Evolutionary conservation across 2,797 vertebrate species (phyloP).

Genomic region (Esox lucius): DNA sequence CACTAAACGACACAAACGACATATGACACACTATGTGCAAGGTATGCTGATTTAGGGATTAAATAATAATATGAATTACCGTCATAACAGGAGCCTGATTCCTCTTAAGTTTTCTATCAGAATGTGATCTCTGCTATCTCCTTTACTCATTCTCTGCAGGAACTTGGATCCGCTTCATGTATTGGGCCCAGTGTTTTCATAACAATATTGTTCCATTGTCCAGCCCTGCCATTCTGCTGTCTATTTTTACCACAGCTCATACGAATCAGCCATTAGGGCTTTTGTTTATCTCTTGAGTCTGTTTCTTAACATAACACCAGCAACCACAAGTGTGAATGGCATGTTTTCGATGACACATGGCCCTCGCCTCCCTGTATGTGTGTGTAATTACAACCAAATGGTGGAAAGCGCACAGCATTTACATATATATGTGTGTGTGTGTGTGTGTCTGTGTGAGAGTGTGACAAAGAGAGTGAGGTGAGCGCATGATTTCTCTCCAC

Average conservation of each 20-base stretch:
- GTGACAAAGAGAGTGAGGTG: conserved; percentile 22
- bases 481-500: conserved; percentile 65
- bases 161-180: not conserved
- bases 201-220: conserved; percentile 8
- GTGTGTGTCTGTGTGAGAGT: not conserved
- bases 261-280: conserved; percentile 5
- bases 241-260: conserved; percentile 15
- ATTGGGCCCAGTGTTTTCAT: conserved; percentile 16
- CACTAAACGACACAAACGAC: no score
- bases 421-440: not conserved
- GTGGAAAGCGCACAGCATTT: conserved; percentile 45
- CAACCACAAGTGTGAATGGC: conserved; percentile 58
- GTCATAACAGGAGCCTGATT: not conserved
- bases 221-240: not conserved
- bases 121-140: not conserved
- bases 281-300: not conserved
- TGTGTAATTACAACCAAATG: conserved; percentile 74
- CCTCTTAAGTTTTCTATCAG: not conserved
- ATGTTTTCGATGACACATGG: conserved; percentile 63
- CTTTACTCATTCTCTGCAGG: not conserved
- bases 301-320: conserved; percentile 7
- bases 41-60: not conserved
- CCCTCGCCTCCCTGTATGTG: not conserved
- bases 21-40: no score
- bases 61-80: not conserved